A percentile compares a stretch with the other conserved stretches of the same genome.
Conservation (phyloP, 2,113 vertebrate genomes). For the Ptyas mucosa region DNA sequence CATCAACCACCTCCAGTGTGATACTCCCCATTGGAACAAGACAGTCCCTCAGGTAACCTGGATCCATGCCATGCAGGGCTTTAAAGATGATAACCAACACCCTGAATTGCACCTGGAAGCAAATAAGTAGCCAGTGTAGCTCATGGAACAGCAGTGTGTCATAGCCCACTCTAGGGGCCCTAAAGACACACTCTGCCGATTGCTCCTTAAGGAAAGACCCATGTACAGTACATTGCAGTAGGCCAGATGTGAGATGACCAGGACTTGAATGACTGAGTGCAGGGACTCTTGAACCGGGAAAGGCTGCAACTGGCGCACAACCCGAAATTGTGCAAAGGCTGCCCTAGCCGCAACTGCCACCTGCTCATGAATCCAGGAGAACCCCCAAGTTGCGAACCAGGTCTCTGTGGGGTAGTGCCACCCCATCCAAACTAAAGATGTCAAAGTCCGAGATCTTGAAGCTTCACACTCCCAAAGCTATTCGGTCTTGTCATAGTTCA, state of each 20-base stretch:
- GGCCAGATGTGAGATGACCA: neutral
- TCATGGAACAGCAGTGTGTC: neutral
- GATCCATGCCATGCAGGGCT: neutral
- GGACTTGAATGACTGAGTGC: neutral
- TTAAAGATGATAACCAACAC: neutral
- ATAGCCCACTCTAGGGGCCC: neutral
- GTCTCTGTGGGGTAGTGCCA: neutral
- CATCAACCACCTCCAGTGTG: neutral
- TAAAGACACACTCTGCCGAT: neutral
- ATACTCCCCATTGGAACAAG: neutral
- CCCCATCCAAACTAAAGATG: neutral
- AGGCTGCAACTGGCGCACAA: neutral
- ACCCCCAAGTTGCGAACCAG: neutral
- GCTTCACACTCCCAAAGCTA: too few species aligned
- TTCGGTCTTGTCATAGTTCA: too few species aligned
- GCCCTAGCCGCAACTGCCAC: neutral
- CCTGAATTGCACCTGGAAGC: neutral
- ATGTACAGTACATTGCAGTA: neutral
- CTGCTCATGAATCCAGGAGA: neutral
- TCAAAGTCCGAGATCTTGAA: too few species aligned
- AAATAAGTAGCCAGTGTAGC: neutral
- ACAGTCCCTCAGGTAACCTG: neutral
- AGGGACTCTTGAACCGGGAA: neutral
- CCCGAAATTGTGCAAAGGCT: neutral
- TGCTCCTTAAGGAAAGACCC: neutral